A percentile compares a stretch with the other conserved stretches of the same genome.
phyloP scores from a whole-genome alignment of 92 coral and sea anemone species.

The Porites cylindrica region DNA sequence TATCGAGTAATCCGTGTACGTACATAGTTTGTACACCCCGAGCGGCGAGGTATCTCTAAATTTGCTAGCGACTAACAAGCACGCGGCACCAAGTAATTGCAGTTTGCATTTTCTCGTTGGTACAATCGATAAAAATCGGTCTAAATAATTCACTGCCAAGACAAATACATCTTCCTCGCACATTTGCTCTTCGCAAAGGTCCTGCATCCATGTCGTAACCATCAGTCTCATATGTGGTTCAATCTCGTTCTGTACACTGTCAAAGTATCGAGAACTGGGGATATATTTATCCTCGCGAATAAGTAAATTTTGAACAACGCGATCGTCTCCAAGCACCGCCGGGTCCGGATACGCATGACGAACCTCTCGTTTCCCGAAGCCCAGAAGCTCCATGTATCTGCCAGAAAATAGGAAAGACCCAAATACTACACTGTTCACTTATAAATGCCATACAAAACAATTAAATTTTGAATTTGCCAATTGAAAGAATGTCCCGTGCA shows the following conservation, averaged over 20 bases:
- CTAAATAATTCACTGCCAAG: slow-evolving; percentile 97
- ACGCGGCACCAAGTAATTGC: slow-evolving; percentile 93
- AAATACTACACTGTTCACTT: no score
- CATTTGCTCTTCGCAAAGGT: slow-evolving; percentile 98
- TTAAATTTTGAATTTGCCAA: no score
- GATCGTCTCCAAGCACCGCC: slow-evolving; percentile 87
- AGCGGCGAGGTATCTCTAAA: slow-evolving; percentile 92
- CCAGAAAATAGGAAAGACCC: no score
- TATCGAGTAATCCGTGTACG: slow-evolving; percentile 96
- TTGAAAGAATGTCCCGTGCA: no score
- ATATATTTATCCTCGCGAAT: slow-evolving; percentile 89
- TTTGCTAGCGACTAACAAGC: slow-evolving; percentile 98
- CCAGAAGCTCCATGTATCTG: slow-evolving; percentile 82
- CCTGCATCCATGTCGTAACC: slow-evolving; percentile 99
- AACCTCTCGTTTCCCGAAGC: slow-evolving; percentile 86
- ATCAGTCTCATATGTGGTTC: slow-evolving; percentile 94
- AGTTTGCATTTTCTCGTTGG: slow-evolving; percentile 89
- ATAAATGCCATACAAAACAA: no score
- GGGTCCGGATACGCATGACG: slow-evolving; percentile 90
- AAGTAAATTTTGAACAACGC: slow-evolving; percentile 89
- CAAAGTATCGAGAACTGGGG: slow-evolving; percentile 89
- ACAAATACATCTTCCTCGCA: slow-evolving; percentile 98
- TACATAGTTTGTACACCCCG: slow-evolving; percentile 93
- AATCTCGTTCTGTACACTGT: slow-evolving; percentile 84
- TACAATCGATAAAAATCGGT: slow-evolving; percentile 87